A percentile compares a stretch with the other conserved stretches of the same genome.
These are phyloP conservation scores for Bucorvus abyssinicus DNA, from an alignment of 2,797 vertebrate species.

Conservation along the genomic window DNA sequence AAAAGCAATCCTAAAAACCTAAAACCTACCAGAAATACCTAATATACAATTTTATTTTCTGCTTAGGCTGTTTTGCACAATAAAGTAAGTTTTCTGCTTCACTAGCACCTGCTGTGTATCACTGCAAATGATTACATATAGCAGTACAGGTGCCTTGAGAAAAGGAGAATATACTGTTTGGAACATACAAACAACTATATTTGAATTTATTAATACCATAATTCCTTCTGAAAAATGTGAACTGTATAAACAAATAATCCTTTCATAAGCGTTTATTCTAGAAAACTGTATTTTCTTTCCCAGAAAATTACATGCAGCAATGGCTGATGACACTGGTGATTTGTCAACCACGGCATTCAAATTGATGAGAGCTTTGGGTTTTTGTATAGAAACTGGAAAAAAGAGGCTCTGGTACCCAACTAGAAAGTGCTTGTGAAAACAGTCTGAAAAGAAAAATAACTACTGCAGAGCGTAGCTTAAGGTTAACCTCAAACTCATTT, in stretches of 20 bases:
- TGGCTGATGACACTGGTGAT: not conserved
- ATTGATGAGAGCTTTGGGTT: not conserved
- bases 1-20: not conserved
- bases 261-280: not conserved
- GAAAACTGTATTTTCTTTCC: not conserved
- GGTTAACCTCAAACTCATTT: not conserved
- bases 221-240: not conserved
- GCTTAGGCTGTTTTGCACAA: not conserved
- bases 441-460: not conserved
- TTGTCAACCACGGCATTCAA: not conserved
- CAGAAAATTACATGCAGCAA: not conserved
- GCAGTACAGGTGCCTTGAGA: not conserved
- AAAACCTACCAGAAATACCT: not conserved
- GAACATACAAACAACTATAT: not conserved
- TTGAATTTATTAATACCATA: conserved; percentile 3
- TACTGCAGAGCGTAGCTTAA: not conserved
- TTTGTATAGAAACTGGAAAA: not conserved
- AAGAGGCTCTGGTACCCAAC: not conserved
- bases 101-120: not conserved
- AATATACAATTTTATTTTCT: not conserved
- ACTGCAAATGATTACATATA: not conserved
- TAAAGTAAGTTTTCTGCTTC: not conserved
- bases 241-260: conserved; percentile 1
- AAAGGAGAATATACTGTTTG: not conserved
- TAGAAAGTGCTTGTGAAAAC: not conserved